Conservation (phyloP, 1,140 invertebrate genomes). For the Lepidurus packardi region DNA sequence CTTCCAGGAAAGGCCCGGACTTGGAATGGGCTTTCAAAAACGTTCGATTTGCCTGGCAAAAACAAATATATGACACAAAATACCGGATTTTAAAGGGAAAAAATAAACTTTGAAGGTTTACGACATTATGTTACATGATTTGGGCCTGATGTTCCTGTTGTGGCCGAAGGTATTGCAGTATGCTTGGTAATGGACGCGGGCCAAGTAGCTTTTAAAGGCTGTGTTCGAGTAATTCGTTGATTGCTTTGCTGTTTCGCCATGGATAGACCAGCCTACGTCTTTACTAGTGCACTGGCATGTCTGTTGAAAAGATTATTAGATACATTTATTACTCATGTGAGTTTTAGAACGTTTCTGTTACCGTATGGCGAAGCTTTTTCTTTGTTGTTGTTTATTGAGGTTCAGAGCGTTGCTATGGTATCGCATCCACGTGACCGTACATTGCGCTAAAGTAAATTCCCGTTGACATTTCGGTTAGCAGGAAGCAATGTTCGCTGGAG, state of each 20-base stretch:
- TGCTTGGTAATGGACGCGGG: background rate
- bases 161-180: background rate
- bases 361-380: background rate
- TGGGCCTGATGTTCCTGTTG: background rate
- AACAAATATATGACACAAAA: background rate
- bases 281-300: background rate
- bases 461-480: background rate
- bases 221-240: background rate
- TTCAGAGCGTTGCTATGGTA: background rate
- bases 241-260: background rate
- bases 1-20: background rate
- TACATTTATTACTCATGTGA: background rate
- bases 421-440: background rate
- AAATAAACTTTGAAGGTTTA: background rate
- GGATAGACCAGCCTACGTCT: background rate
- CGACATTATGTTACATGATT: too few species aligned
- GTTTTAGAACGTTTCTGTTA: background rate
- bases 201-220: slow-evolving; percentile 5
- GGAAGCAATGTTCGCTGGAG: background rate
- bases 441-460: background rate
- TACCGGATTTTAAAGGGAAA: background rate
- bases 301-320: too few species aligned
- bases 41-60: background rate
- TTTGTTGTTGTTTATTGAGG: slow-evolving; percentile 15
- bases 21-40: slow-evolving; percentile 4